Conservation (phyloP, 2,888 invertebrate genomes). For the Drosophila fungiperda region DNA sequence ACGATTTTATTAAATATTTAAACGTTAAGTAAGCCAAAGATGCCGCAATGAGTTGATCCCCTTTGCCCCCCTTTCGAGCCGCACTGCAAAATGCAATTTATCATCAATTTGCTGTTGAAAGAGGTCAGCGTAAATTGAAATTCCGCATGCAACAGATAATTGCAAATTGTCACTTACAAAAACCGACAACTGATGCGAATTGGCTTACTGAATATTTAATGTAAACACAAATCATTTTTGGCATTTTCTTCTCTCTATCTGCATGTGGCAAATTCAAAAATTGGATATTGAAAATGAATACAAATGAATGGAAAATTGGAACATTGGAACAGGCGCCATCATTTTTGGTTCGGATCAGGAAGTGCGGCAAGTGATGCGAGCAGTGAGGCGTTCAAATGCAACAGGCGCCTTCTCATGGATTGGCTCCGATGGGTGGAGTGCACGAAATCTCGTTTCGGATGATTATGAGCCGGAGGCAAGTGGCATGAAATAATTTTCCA, state of each 20-base stretch:
- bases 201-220: constrained; percentile 25
- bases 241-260: background rate
- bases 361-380: constrained; percentile 97
- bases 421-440: constrained; percentile 98
- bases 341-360: constrained; percentile 98
- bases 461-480: constrained; percentile 93
- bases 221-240: constrained; percentile 54
- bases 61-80: background rate
- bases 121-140: constrained; percentile 1
- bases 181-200: constrained; percentile 6
- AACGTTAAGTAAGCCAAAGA: background rate
- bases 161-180: background rate
- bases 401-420: constrained; percentile 97
- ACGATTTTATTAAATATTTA: background rate
- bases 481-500: constrained; percentile 26
- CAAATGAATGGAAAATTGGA: constrained; percentile 8
- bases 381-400: constrained; percentile 93
- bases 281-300: background rate
- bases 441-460: constrained; percentile 92
- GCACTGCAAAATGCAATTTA: constrained; percentile 20
- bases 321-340: constrained; percentile 90
- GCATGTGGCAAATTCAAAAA: background rate
- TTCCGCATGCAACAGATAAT: constrained; percentile 9
- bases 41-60: too few species aligned
- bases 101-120: constrained; percentile 13